Percentiles rank a stretch among this genome's conserved stretches.
phyloP scores from a whole-genome alignment of 37 sponge, comb jelly and placozoan species.

The Halichondria panicea region DNA sequence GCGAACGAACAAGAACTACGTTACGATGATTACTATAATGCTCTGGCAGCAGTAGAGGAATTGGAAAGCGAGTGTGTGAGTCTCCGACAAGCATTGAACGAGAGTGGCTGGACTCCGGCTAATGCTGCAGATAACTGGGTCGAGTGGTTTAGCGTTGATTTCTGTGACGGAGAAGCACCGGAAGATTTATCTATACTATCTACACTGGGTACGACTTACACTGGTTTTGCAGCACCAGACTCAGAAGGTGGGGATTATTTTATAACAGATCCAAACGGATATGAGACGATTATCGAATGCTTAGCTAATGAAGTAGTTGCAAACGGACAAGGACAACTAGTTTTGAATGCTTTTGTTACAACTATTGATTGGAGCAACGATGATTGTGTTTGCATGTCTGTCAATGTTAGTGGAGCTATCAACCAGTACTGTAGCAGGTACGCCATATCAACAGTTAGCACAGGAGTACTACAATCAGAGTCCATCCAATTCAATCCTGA shows the following conservation, averaged over 20 bases:
- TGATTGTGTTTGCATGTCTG: constrained; percentile 56
- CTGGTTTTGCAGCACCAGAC: constrained; percentile 25
- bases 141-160: constrained; percentile 46
- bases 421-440: constrained; percentile 33
- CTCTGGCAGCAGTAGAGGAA: no score
- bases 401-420: background rate
- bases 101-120: constrained; percentile 19
- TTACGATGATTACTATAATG: no score
- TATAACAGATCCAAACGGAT: constrained; percentile 49
- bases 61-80: no score
- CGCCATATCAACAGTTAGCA: constrained; percentile 50
- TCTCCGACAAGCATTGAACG: constrained; percentile 19
- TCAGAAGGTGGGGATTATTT: constrained; percentile 21
- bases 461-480: constrained; percentile 51
- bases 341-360: constrained; percentile 28
- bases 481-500: no score
- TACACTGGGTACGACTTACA: background rate
- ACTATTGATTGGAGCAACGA: constrained; percentile 38
- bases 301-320: constrained; percentile 18
- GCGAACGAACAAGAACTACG: no score
- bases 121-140: constrained; percentile 16
- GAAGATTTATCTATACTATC: constrained; percentile 11
- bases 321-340: constrained; percentile 19
- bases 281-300: constrained; percentile 23
- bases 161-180: background rate